A percentile compares a stretch with the other conserved stretches of the same genome.
phyloP scores from a whole-genome alignment of 2,113 vertebrate species.

The Vidua chalybeata region DNA sequence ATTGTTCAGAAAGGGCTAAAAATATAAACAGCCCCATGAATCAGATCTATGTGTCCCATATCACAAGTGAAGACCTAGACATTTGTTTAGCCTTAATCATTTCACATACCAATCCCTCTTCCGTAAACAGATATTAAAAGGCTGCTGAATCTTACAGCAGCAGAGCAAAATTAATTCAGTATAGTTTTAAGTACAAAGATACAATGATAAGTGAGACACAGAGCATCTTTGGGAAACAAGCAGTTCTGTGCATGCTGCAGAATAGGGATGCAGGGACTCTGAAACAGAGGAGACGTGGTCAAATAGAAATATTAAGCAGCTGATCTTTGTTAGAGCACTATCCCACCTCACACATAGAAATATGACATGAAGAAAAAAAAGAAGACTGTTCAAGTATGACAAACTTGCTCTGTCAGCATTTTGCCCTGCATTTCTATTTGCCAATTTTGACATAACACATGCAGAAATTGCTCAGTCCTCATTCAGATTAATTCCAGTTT shows the following conservation, averaged over 20 bases:
- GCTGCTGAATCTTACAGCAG: not conserved
- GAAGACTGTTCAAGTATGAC: not conserved
- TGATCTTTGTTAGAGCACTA: not conserved
- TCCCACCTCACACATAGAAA: not conserved
- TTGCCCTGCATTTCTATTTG: not conserved
- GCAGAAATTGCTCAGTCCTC: not conserved
- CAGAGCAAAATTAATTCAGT: not conserved
- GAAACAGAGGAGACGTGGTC: not conserved
- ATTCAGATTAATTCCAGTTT: not conserved
- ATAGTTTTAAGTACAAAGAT: not conserved
- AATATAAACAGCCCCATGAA: not conserved
- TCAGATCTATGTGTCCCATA: not conserved
- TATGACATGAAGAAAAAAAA: not conserved
- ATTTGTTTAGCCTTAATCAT: not conserved
- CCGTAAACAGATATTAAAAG: not conserved
- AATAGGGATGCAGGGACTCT: accelerated
- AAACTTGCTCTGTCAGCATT: not conserved
- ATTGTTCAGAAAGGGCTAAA: not conserved
- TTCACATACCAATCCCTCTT: not conserved
- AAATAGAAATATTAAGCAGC: not conserved
- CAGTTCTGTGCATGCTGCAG: accelerated
- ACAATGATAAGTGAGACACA: not conserved
- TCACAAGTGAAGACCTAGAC: not conserved
- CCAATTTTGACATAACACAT: not conserved
- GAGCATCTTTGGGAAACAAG: not conserved